phyloP scores from a whole-genome alignment of 2,888 invertebrate genomes.

The Hypsopygia costalis region DNA sequence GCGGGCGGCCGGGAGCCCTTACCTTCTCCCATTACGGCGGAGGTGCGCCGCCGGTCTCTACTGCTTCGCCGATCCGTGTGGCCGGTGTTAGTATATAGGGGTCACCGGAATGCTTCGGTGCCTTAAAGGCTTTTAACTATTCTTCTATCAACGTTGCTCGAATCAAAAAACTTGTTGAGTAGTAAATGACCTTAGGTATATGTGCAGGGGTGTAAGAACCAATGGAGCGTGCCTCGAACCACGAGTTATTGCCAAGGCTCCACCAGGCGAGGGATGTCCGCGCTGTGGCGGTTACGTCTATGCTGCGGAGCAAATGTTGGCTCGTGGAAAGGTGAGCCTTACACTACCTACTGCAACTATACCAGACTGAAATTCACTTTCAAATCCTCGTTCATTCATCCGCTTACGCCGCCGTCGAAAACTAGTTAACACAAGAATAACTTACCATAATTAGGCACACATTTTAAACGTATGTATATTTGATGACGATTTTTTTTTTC shows the following conservation, averaged over 20 bases:
- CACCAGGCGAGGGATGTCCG: conserved; percentile 92
- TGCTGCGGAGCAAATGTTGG: conserved; percentile 95
- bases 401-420: not conserved
- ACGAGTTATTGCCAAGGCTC: conserved; percentile 88
- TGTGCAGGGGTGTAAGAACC: conserved; percentile 69
- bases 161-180: conserved; percentile 25
- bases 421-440: too few species aligned
- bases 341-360: conserved; percentile 22
- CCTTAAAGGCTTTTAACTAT: conserved; percentile 70
- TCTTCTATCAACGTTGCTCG: conserved; percentile 70
- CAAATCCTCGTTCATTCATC: conserved; percentile 4
- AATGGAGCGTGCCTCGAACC: conserved; percentile 85
- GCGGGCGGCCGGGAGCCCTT: conserved; percentile 79
- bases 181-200: conserved; percentile 35
- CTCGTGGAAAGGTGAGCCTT: conserved; percentile 90
- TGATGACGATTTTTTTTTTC: too few species aligned
- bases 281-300: conserved; percentile 94
- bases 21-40: conserved; percentile 82
- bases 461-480: too few species aligned
- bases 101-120: conserved; percentile 53
- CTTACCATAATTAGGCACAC: too few species aligned
- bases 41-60: conserved; percentile 74
- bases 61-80: conserved; percentile 72
- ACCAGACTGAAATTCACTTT: conserved; percentile 10
- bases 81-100: conserved; percentile 55